These are phyloP conservation scores for Drosophila putrida DNA, from an alignment of 2,888 invertebrate genomes.

Conservation along the genomic window DNA sequence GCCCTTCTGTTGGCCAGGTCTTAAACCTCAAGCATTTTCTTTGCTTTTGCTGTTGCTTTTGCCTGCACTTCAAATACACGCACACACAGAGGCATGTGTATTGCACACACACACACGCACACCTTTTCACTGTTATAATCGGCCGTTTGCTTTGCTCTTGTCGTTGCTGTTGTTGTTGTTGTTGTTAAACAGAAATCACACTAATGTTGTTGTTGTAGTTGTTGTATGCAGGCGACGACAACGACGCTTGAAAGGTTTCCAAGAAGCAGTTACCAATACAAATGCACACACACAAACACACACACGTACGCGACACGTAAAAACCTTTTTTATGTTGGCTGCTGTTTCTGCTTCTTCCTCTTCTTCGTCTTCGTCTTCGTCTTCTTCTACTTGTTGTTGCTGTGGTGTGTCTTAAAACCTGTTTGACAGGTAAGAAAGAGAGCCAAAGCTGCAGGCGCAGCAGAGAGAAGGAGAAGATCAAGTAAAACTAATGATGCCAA, in stretches of 20 bases:
- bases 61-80: slow-evolving; percentile 48
- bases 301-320: slow-evolving; percentile 27
- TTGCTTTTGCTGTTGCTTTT: slow-evolving; percentile 46
- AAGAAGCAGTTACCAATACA: slow-evolving; percentile 60
- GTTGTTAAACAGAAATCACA: slow-evolving; percentile 69
- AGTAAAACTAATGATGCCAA: slow-evolving; percentile 71
- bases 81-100: slow-evolving; percentile 5
- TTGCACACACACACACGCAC: slow-evolving; percentile 36
- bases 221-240: slow-evolving; percentile 58
- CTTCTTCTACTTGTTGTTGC: slow-evolving; percentile 30
- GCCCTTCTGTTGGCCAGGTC: slow-evolving; percentile 58
- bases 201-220: slow-evolving; percentile 40
- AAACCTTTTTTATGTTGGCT: slow-evolving; percentile 42
- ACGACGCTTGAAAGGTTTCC: slow-evolving; percentile 81
- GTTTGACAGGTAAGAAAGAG: slow-evolving; percentile 80
- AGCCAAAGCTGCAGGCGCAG: slow-evolving; percentile 32
- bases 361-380: slow-evolving; percentile 35
- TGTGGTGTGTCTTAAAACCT: slow-evolving; percentile 68
- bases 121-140: slow-evolving; percentile 76
- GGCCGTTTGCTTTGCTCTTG: slow-evolving; percentile 64
- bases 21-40: slow-evolving; percentile 67
- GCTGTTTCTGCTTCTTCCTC: slow-evolving; percentile 37
- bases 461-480: slow-evolving; percentile 52
- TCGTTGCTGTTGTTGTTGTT: slow-evolving; percentile 44
- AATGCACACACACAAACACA: slow-evolving; percentile 15